Conservation (phyloP, 1,140 invertebrate species). For the Rhopalosiphum maidis region DNA sequence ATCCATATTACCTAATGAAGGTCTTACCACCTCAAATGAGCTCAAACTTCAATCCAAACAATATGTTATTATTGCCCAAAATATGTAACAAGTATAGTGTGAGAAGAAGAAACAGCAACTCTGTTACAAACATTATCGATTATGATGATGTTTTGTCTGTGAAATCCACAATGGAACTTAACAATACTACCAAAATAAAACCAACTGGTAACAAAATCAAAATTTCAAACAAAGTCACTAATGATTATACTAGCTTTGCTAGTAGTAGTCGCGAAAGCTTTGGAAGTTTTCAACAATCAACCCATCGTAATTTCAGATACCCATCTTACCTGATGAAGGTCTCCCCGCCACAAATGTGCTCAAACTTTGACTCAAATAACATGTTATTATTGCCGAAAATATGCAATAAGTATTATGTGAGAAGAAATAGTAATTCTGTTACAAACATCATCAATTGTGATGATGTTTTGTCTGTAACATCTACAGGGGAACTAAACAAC, state of each 20-base stretch:
- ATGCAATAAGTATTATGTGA: background rate
- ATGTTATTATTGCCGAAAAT: background rate
- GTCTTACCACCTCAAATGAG: background rate
- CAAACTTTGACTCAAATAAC: background rate
- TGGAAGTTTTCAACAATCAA: background rate
- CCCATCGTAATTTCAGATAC: background rate
- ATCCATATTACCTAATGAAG: slow-evolving; percentile 2
- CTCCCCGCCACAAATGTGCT: background rate
- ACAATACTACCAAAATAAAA: background rate
- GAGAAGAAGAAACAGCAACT: background rate
- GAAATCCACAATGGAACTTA: background rate
- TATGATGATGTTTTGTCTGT: background rate
- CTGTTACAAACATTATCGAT: background rate
- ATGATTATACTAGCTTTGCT: background rate
- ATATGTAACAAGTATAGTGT: background rate
- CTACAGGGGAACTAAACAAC: background rate
- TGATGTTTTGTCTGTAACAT: background rate
- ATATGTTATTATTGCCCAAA: slow-evolving; percentile 2
- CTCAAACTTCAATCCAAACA: background rate
- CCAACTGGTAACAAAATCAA: background rate
- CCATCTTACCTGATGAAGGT: background rate
- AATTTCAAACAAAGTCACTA: background rate
- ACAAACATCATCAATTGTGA: background rate
- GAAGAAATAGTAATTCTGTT: background rate
- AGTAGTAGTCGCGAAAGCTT: background rate